Conservation (phyloP, 2,797 vertebrate genomes). For the Poecilia picta region DNA sequence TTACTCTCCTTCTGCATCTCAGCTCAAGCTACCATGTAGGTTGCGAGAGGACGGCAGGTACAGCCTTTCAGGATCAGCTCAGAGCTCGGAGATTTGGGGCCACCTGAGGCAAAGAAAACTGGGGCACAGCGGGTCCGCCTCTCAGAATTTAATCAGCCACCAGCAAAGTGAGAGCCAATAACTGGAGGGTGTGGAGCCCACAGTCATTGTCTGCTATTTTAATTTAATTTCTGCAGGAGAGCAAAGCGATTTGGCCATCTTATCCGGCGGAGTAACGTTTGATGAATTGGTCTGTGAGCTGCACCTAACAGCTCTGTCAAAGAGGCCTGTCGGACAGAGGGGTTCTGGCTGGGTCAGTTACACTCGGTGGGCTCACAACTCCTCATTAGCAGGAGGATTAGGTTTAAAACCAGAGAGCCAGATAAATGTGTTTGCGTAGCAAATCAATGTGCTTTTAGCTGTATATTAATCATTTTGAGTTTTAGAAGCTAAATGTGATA, state of each 20-base stretch:
- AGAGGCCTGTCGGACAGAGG: conserved; percentile 21
- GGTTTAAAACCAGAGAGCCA: background rate
- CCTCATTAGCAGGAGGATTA: background rate
- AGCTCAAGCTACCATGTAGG: conserved; percentile 2
- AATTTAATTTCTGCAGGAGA: conserved; percentile 65
- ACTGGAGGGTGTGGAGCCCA: conserved; percentile 51
- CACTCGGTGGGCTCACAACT: conserved; percentile 8
- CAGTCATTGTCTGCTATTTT: conserved; percentile 66
- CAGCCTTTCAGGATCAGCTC: conserved; percentile 7
- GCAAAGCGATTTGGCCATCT: conserved; percentile 35
- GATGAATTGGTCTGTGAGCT: conserved; percentile 55
- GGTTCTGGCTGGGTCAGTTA: conserved; percentile 31
- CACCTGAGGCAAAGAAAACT: conserved; percentile 53
- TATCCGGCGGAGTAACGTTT: conserved; percentile 46
- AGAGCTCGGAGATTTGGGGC: conserved; percentile 29
- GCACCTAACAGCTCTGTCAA: conserved; percentile 43
- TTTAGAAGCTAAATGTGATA: too few relatives aligned
- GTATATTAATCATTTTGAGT: background rate
- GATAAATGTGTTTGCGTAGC: background rate
- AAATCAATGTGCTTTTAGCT: background rate
- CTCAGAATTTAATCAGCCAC: conserved; percentile 61
- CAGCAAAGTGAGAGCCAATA: conserved; percentile 59
- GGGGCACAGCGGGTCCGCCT: conserved; percentile 49
- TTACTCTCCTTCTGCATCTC: background rate
- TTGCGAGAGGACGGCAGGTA: background rate